phyloP scores from a whole-genome alignment of 2,888 invertebrate genomes.

The Flexamia atlantica region DNA sequence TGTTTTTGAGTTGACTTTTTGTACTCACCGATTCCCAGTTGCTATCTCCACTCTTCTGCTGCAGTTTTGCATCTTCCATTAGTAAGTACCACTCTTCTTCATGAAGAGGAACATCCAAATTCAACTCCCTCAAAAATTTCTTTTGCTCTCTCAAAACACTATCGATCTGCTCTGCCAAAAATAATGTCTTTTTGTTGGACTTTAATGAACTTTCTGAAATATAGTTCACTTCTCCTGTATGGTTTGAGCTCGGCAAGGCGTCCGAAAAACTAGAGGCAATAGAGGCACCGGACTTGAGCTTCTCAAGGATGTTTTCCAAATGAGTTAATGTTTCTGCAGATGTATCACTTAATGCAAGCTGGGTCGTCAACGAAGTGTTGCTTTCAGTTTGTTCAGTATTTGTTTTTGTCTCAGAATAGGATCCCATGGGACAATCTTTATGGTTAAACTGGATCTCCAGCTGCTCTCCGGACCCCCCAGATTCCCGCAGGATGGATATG shows the following conservation, averaged over 20 bases:
- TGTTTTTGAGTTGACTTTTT: background rate
- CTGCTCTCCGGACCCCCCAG: background rate
- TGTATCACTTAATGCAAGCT: background rate
- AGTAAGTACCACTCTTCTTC: conserved; percentile 11
- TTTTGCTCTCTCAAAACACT: conserved; percentile 9
- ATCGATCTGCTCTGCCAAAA: conserved; percentile 2
- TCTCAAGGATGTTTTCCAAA: background rate
- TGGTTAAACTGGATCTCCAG: background rate
- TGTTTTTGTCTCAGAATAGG: background rate
- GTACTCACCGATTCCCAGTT: background rate
- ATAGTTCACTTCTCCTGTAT: background rate
- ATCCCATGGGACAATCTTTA: background rate
- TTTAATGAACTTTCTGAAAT: conserved; percentile 4
- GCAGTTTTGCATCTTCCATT: background rate
- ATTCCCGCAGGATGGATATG: conserved; percentile 21
- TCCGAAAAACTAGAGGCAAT: background rate
- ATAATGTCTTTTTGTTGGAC: background rate
- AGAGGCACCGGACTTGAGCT: conserved; percentile 1
- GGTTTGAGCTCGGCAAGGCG: background rate
- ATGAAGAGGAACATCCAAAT: conserved; percentile 4
- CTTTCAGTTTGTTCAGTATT: too few relatives aligned
- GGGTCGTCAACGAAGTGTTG: background rate
- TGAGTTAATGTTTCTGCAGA: background rate
- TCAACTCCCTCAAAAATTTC: conserved; percentile 16
- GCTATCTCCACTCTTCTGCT: background rate